Evolutionary conservation across 2,888 invertebrate species (phyloP), one percentile per base, ranked within the genome.

Genomic region (Onchidella celtica): DNA sequence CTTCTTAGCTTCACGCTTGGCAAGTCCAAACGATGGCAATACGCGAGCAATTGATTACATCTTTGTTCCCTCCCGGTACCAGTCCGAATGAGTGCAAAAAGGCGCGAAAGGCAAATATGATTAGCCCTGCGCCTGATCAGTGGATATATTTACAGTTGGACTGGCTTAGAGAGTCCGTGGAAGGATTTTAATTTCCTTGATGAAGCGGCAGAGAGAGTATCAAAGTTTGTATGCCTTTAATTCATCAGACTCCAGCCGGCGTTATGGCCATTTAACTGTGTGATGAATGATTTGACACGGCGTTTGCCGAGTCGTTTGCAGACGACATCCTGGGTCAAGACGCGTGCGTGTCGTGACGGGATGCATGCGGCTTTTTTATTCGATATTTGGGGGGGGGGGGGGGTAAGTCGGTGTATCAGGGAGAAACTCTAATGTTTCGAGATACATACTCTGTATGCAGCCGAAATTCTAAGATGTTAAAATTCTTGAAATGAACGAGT

Each of bases 101-200:
- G 83, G 85, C 85, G 83, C 72, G 81, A 85, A 83, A 83, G 83
- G 84, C 84, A 87, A 86, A 85, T 85, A 87, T 86, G 86, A 88
- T 88, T 87, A 87, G 85, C 84, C 82, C 83, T 76, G 47, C 69
- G 79, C 81, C 81, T 79, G 84, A 85, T 86, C 84, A 84, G 84
- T 82, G 84, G 85, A 81, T 85, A 82, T 86, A 86, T 88, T 87
- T 86, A 85, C 86, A 83, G 86, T 83, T 82, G 83, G 77, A 82
- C 85, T 81, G 82, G 85, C 82, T 65, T 73, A 79, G 74, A 75
- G 79, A 76, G 81, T 81, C 85, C 84, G 85, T 83, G 86, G 83
- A 83, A 83, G 79, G 85, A 84, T 86, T 87, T 87, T 88, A 86
- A 88, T 88, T 88, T 88, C 85, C 87, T 86, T 85, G 87, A 88